These are phyloP conservation scores for Cyprinodon tularosa DNA, from an alignment of 2,113 vertebrate genomes.

Conservation along the genomic window DNA sequence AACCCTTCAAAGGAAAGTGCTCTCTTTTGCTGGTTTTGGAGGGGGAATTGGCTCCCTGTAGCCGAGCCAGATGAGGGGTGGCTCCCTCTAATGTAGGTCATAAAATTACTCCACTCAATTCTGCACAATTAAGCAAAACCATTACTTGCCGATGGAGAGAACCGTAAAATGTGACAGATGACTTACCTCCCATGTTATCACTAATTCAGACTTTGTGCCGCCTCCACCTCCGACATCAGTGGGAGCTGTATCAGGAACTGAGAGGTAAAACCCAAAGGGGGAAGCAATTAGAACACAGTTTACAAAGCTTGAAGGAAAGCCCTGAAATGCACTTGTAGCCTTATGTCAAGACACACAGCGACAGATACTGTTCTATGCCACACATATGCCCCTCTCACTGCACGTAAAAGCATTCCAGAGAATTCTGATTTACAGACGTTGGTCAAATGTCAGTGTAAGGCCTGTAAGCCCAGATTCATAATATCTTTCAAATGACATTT, in stretches of 20 bases:
- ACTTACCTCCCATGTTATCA: slow-evolving; percentile 99
- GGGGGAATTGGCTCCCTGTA: slow-evolving; percentile 58
- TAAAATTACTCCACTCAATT: slow-evolving; percentile 78
- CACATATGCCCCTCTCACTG: slow-evolving; percentile 28
- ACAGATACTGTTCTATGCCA: slow-evolving; percentile 38
- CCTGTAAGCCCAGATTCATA: slow-evolving; percentile 32
- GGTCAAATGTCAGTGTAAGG: slow-evolving; percentile 51
- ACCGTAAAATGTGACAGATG: slow-evolving; percentile 80
- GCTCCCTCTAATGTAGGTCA: slow-evolving; percentile 58
- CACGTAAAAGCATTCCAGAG: slow-evolving; percentile 32
- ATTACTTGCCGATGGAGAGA: slow-evolving; percentile 65
- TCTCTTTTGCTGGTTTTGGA: slow-evolving; percentile 54
- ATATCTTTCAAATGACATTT: slow-evolving; percentile 54
- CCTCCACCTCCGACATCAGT: slow-evolving; percentile 94
- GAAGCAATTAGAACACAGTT: slow-evolving; percentile 65
- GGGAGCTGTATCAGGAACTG: slow-evolving; percentile 92
- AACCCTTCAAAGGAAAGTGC: slow-evolving; percentile 52
- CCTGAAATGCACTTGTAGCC: slow-evolving; percentile 30
- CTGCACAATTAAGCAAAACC: slow-evolving; percentile 82
- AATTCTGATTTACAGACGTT: slow-evolving; percentile 30
- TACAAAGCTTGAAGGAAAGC: slow-evolving; percentile 56
- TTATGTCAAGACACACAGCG: slow-evolving; percentile 34
- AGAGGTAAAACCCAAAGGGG: slow-evolving; percentile 65
- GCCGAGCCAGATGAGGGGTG: slow-evolving; percentile 44
- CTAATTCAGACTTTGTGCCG: slow-evolving; percentile 95